phyloP scores from a whole-genome alignment of 2,888 invertebrate genomes.

The Meloe dianella region DNA sequence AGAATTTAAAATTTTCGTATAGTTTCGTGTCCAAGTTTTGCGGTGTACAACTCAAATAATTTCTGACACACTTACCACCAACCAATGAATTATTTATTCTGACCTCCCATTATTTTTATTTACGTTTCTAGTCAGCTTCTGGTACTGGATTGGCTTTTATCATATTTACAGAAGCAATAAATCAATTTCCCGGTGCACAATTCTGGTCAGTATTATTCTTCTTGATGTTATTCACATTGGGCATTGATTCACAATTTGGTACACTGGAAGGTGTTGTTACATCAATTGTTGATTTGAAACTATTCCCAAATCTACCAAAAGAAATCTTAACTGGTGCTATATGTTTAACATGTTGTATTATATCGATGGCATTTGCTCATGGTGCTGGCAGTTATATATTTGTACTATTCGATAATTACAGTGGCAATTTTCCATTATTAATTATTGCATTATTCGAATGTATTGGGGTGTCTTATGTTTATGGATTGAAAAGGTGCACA shows the following conservation, averaged over 20 bases:
- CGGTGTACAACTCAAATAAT: not conserved
- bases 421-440: conserved; percentile 89
- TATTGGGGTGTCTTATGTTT: conserved; percentile 90
- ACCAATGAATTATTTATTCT: not conserved
- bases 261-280: conserved; percentile 95
- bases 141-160: conserved; percentile 97
- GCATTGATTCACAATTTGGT: conserved; percentile 96
- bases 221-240: conserved; percentile 94
- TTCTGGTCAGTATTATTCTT: conserved; percentile 97
- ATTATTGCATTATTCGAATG: conserved; percentile 94
- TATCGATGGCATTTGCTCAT: conserved; percentile 91
- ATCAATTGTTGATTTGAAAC: conserved; percentile 92
- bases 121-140: conserved; percentile 81
- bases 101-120: too few relatives aligned
- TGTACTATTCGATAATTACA: conserved; percentile 91
- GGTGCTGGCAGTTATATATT: conserved; percentile 94
- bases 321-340: conserved; percentile 84
- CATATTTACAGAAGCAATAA: conserved; percentile 97
- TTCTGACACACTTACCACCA: not conserved
- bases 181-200: conserved; percentile 95
- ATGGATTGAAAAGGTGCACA: conserved; percentile 84
- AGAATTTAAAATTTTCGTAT: too few relatives aligned
- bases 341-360: conserved; percentile 79
- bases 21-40: not conserved
- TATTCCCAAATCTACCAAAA: conserved; percentile 89